These are phyloP conservation scores for Candoia aspera DNA, from an alignment of 2,113 vertebrate species.

Conservation along the genomic window DNA sequence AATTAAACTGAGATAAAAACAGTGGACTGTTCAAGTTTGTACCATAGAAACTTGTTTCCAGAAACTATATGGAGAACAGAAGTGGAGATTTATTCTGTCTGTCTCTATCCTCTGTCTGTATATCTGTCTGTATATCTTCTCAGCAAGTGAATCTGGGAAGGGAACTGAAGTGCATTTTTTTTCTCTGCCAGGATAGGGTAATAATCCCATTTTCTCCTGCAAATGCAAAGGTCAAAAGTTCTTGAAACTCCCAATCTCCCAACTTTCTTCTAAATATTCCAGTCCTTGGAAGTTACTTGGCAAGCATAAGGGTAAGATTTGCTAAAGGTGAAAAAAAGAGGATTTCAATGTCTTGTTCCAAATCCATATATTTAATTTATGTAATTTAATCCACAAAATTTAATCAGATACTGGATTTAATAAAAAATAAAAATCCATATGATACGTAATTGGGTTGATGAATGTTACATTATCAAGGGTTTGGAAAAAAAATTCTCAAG, in stretches of 20 bases:
- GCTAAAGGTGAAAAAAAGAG: background rate
- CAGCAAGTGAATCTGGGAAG: background rate
- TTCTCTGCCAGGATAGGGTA: background rate
- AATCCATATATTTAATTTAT: background rate
- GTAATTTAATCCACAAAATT: background rate
- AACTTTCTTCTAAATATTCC: background rate
- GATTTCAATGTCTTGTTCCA: background rate
- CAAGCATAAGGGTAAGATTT: background rate
- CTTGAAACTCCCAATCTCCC: background rate
- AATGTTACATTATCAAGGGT: background rate
- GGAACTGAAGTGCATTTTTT: background rate
- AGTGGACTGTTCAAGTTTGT: background rate
- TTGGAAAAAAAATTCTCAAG: background rate
- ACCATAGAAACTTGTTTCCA: background rate
- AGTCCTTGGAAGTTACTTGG: background rate
- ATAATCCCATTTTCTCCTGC: background rate
- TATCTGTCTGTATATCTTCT: background rate
- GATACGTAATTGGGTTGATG: background rate
- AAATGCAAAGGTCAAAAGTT: background rate
- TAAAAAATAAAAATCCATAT: background rate
- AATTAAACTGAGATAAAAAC: background rate
- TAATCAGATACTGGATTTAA: background rate
- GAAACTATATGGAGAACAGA: background rate
- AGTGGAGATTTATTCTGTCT: background rate
- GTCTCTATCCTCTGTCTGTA: background rate